A percentile compares a stretch with the other conserved stretches of the same genome.
Conservation (phyloP, 2,797 vertebrate species). For the Podarcis lilfordi region DNA sequence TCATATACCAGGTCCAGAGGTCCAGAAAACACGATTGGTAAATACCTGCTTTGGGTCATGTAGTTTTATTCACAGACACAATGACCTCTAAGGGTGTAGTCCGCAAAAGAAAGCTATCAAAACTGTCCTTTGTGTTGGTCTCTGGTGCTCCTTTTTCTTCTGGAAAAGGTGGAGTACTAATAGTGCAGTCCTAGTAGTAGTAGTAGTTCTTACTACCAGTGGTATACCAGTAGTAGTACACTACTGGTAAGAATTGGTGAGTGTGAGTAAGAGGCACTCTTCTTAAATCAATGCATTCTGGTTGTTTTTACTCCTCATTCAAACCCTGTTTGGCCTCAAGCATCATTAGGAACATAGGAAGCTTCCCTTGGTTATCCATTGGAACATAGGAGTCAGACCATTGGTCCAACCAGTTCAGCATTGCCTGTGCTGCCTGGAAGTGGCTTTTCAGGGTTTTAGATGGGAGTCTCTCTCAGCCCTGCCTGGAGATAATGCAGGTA, state of each 20-base stretch:
- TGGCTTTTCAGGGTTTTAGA: too few relatives aligned
- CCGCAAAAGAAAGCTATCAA: too few relatives aligned
- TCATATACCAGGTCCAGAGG: slow-evolving; percentile 96
- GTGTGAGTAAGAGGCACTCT: neutral
- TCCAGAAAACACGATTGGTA: slow-evolving; percentile 91
- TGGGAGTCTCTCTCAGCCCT: too few relatives aligned
- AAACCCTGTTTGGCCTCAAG: neutral
- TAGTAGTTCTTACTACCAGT: too few relatives aligned
- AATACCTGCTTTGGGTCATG: slow-evolving; percentile 47
- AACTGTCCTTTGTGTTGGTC: neutral
- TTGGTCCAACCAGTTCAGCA: too few relatives aligned
- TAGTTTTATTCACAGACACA: neutral
- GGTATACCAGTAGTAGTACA: too few relatives aligned
- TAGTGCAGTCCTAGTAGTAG: neutral
- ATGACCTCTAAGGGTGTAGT: neutral
- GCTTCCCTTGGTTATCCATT: too few relatives aligned
- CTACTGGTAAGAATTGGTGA: neutral
- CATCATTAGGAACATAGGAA: neutral
- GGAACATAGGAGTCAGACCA: too few relatives aligned
- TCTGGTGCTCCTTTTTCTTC: neutral
- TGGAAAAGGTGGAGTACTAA: neutral
- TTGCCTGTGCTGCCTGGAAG: too few relatives aligned
- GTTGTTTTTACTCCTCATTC: neutral
- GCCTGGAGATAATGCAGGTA: too few relatives aligned
- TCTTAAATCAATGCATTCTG: neutral